These are phyloP conservation scores for Lacerta agilis DNA, from an alignment of 2,797 vertebrate genomes.

Conservation along the genomic window DNA sequence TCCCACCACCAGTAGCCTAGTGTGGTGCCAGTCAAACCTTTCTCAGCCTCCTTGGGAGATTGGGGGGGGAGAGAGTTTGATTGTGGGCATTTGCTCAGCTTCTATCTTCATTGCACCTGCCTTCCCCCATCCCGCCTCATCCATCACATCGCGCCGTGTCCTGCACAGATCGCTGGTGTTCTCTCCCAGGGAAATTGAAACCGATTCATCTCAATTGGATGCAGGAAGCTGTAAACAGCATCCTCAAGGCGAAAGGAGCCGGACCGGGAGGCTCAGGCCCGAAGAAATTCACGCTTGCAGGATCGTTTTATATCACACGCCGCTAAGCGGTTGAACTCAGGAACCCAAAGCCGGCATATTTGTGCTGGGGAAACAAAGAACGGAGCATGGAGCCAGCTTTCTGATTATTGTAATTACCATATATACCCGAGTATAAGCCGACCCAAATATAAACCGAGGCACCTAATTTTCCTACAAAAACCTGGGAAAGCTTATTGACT, in stretches of 20 bases:
- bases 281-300: background rate
- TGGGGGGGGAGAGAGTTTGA: background rate
- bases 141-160: constrained; percentile 20
- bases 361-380: background rate
- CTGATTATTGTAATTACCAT: background rate
- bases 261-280: constrained; percentile 23
- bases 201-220: constrained; percentile 24
- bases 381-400: background rate
- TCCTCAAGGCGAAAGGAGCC: constrained; percentile 39
- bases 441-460: no score
- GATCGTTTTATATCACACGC: background rate
- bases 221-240: constrained; percentile 46
- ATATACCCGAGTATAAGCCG: no score
- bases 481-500: no score
- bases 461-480: no score
- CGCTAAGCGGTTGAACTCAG: background rate
- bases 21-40: background rate
- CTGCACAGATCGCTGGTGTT: background rate
- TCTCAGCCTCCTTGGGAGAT: background rate
- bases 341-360: background rate
- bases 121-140: background rate
- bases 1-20: background rate
- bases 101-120: background rate
- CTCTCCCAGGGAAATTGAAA: constrained; percentile 39
- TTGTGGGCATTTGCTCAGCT: background rate